Conservation (phyloP, 2,113 vertebrate species). For the Gobiocypris rarus region DNA sequence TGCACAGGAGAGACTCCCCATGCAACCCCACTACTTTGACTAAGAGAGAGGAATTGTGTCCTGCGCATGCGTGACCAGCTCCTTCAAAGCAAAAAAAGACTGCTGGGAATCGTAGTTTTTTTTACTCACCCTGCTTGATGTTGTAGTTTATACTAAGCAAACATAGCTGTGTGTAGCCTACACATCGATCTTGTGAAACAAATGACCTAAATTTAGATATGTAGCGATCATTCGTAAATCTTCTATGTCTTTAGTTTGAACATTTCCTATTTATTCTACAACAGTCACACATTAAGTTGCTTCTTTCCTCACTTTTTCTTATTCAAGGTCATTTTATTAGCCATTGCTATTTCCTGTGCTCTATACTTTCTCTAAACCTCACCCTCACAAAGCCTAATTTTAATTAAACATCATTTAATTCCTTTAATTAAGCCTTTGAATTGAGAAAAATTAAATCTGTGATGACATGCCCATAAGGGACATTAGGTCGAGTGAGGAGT, state of each 20-base stretch:
- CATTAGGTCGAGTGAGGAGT: no score
- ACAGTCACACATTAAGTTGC: background rate
- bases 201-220: background rate
- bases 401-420: background rate
- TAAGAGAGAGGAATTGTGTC: slow-evolving; percentile 43
- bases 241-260: background rate
- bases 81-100: background rate
- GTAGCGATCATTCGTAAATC: background rate
- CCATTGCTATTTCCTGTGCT: background rate
- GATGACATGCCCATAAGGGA: no score
- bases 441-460: no score
- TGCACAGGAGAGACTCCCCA: slow-evolving; percentile 51
- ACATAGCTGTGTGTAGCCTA: no score
- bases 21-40: slow-evolving; percentile 48
- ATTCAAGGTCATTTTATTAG: background rate
- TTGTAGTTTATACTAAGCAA: background rate
- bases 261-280: background rate
- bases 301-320: no score
- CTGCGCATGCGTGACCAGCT: slow-evolving; percentile 51
- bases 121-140: background rate
- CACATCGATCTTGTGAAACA: background rate
- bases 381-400: background rate
- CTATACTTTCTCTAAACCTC: background rate
- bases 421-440: background rate
- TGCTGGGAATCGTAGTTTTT: slow-evolving; percentile 56